Percentiles rank a stretch among this genome's conserved stretches.
Conservation (phyloP, 2,888 invertebrate genomes). For the Drosophila suboccidentalis region DNA sequence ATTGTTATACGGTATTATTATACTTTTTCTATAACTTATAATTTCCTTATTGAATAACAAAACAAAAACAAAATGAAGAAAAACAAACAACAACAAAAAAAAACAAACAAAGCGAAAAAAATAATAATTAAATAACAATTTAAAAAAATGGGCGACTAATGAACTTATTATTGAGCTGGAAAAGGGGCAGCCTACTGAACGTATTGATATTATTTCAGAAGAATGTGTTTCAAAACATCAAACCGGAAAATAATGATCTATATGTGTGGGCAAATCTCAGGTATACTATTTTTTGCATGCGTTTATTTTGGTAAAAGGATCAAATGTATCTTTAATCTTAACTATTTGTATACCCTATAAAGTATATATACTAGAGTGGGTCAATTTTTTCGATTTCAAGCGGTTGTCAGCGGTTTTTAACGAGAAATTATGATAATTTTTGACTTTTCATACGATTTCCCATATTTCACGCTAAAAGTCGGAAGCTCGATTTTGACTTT, state of each 20-base stretch:
- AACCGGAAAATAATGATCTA: background rate
- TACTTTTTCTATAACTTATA: conserved; percentile 85
- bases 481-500: too few relatives aligned
- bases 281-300: background rate
- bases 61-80: conserved; percentile 38
- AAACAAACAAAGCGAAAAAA: conserved; percentile 49
- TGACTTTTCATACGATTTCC: too few relatives aligned
- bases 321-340: too few relatives aligned
- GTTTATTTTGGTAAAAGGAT: too few relatives aligned
- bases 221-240: background rate
- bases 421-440: too few relatives aligned
- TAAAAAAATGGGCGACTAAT: conserved; percentile 41
- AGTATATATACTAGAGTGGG: too few relatives aligned
- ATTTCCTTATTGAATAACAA: conserved; percentile 83
- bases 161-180: background rate
- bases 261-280: background rate
- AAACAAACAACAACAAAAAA: conserved; percentile 33
- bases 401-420: too few relatives aligned
- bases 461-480: too few relatives aligned
- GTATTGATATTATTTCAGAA: background rate
- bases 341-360: too few relatives aligned
- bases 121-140: conserved; percentile 80
- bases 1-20: conserved; percentile 85
- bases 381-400: too few relatives aligned
- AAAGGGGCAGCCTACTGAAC: background rate